A percentile compares a stretch with the other conserved stretches of the same genome.
Evolutionary conservation across 2,797 vertebrate genomes (phyloP).

Genomic region (Peromyscus attwateri): DNA sequence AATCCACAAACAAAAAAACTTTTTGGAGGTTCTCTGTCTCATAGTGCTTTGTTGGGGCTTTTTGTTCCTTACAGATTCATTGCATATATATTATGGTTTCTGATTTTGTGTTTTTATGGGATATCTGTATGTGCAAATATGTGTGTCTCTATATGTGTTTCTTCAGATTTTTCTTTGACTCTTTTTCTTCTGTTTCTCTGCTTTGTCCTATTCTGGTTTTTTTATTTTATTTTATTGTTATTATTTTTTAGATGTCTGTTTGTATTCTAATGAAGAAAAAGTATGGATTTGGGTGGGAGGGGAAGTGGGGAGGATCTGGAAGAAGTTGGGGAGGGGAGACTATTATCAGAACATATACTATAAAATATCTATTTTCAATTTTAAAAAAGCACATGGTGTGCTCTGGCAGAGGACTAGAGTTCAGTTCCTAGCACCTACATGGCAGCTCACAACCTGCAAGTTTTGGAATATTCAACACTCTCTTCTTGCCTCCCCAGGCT

Average conservation of each 20-base stretch:
- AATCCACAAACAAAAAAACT: not conserved
- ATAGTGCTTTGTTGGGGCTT: not conserved
- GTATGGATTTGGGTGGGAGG: not conserved
- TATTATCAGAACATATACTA: not conserved
- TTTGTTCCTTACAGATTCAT: not conserved
- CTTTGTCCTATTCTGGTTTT: not conserved
- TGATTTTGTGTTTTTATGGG: not conserved
- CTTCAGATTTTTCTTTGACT: not conserved
- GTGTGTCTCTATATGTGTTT: not conserved
- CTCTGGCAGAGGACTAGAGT: not conserved
- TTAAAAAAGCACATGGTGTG: not conserved
- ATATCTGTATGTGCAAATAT: not conserved
- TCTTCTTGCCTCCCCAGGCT: not conserved
- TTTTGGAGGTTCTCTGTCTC: not conserved
- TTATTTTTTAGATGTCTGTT: not conserved
- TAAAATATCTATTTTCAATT: too few species aligned
- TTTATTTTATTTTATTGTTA: not conserved
- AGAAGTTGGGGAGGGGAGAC: too few species aligned
- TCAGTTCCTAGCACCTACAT: not conserved
- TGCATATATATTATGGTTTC: not conserved
- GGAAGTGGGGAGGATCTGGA: not conserved
- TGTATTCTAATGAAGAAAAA: not conserved
- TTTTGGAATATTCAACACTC: not conserved
- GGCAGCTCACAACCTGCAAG: not conserved
- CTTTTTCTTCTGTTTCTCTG: not conserved